Evolutionary conservation across 2,888 invertebrate species (phyloP).

Genomic region (Ophioninae sp.): DNA sequence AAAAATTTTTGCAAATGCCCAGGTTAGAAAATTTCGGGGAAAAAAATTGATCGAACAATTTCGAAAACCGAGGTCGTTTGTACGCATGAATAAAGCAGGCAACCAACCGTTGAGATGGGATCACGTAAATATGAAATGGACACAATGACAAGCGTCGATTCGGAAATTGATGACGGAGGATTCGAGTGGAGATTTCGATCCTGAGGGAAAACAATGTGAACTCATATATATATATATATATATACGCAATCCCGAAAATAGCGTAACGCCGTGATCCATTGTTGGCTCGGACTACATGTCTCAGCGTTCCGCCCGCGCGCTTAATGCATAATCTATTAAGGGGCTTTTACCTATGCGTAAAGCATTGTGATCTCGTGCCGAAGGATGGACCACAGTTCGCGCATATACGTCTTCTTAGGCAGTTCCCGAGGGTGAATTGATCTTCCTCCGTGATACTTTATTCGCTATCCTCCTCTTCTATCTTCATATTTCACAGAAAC

Average conservation of each 20-base stretch:
- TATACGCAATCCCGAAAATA: slow-evolving; percentile 39
- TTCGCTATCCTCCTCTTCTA: slow-evolving; percentile 60
- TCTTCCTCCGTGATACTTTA: slow-evolving; percentile 69
- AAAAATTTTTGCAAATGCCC: too few species aligned
- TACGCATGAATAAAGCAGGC: background rate
- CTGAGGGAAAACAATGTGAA: slow-evolving; percentile 37
- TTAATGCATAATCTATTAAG: slow-evolving; percentile 80
- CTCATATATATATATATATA: background rate
- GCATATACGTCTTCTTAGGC: slow-evolving; percentile 10
- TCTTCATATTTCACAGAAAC: slow-evolving; percentile 79
- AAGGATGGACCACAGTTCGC: slow-evolving; percentile 33
- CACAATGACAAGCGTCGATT: slow-evolving; percentile 56
- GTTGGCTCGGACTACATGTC: slow-evolving; percentile 72
- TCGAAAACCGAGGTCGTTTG: background rate
- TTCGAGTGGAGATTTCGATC: slow-evolving; percentile 28
- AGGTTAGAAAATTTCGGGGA: background rate
- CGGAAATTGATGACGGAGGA: slow-evolving; percentile 54
- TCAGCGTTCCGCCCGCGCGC: slow-evolving; percentile 73
- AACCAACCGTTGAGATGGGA: slow-evolving; percentile 17
- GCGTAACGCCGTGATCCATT: slow-evolving; percentile 76
- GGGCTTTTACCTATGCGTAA: slow-evolving; percentile 77
- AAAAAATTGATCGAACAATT: background rate
- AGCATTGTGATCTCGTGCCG: slow-evolving; percentile 65
- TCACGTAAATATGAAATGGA: slow-evolving; percentile 34
- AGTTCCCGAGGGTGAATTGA: slow-evolving; percentile 72